These are phyloP conservation scores for Melanotus villosus DNA, from an alignment of 2,888 invertebrate species.

Conservation along the genomic window DNA sequence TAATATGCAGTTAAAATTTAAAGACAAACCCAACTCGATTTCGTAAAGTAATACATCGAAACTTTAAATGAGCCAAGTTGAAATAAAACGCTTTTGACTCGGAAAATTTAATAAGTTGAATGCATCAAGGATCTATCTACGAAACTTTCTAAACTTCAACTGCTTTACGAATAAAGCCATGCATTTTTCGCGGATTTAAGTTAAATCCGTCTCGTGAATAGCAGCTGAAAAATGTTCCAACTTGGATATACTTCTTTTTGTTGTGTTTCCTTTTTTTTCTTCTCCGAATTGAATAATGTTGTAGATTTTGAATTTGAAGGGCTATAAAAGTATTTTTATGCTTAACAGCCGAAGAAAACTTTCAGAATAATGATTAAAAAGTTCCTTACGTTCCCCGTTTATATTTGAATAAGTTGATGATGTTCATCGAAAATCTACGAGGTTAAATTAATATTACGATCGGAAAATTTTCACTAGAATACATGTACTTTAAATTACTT, in stretches of 20 bases:
- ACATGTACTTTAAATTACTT: not conserved
- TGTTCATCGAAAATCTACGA: not conserved
- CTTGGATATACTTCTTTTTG: slow-evolving; percentile 19
- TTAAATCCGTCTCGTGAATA: slow-evolving; percentile 32
- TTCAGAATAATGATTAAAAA: not conserved
- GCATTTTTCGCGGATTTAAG: slow-evolving; percentile 37
- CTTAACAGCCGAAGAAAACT: not conserved
- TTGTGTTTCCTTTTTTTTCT: slow-evolving; percentile 5
- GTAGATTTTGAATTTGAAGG: slow-evolving; percentile 5
- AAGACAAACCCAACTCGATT: no score
- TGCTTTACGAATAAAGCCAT: slow-evolving; percentile 27
- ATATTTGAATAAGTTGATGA: not conserved
- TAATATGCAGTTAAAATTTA: no score
- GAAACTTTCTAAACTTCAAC: slow-evolving; percentile 20
- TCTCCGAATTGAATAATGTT: slow-evolving; percentile 15
- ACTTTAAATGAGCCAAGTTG: no score
- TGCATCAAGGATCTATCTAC: not conserved
- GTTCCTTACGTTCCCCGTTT: not conserved
- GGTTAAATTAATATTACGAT: not conserved
- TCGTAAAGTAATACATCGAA: no score
- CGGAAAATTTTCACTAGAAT: not conserved
- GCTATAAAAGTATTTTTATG: slow-evolving; percentile 3
- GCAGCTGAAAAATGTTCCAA: slow-evolving; percentile 35
- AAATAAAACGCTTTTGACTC: no score
- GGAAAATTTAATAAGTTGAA: not conserved